Conservation (phyloP, 2,113 vertebrate genomes). For the Cephalopterus ornatus region DNA sequence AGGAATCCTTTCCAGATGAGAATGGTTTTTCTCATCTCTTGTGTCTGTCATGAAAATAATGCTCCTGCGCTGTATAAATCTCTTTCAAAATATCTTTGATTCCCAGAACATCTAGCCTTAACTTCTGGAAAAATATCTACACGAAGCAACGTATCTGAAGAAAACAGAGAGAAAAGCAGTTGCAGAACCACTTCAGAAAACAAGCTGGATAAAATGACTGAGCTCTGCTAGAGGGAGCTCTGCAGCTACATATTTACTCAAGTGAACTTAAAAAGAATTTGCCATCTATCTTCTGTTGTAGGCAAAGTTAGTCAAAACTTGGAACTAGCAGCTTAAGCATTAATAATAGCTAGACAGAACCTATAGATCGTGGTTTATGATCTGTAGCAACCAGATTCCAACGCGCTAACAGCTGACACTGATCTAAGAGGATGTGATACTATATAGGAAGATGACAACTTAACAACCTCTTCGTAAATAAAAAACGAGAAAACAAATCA, state of each 20-base stretch:
- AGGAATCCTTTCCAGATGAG: neutral
- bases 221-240: conserved; percentile 64
- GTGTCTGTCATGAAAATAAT: neutral
- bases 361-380: fast-evolving
- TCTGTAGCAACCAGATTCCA: neutral
- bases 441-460: neutral
- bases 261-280: neutral
- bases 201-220: neutral
- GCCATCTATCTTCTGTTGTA: neutral
- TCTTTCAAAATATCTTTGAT: neutral
- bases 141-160: neutral
- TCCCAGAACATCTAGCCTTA: neutral
- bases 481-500: neutral
- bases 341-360: neutral
- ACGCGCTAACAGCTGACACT: fast-evolving
- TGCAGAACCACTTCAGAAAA: neutral
- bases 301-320: neutral
- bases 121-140: neutral
- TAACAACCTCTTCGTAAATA: neutral
- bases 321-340: neutral
- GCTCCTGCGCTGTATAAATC: neutral
- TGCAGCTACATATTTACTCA: conserved; percentile 8
- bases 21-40: neutral
- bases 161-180: neutral
- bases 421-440: fast-evolving